phyloP scores from a whole-genome alignment of 1,140 invertebrate species.

The Rhopalosiphum maidis region DNA sequence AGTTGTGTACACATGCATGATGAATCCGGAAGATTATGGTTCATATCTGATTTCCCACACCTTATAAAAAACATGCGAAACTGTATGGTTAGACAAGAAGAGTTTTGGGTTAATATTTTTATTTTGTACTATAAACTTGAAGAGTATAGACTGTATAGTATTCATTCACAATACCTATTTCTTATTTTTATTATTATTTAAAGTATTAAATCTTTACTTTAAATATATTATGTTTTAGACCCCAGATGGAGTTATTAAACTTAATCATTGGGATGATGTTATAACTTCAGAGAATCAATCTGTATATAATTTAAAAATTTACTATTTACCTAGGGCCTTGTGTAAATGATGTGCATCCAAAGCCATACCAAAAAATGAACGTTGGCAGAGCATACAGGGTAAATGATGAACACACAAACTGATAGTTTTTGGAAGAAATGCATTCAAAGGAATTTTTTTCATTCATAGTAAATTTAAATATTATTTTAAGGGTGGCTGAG shows the following conservation, averaged over 20 bases:
- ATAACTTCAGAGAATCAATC: not conserved
- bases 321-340: not conserved
- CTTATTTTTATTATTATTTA: not conserved
- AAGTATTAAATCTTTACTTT: not conserved
- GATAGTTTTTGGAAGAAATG: too few species aligned
- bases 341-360: not conserved
- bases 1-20: not conserved
- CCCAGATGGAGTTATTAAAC: not conserved
- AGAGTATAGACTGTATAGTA: too few species aligned
- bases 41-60: not conserved
- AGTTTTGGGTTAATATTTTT: not conserved
- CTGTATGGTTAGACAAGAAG: not conserved
- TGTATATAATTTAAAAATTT: not conserved
- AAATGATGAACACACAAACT: not conserved
- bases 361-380: constrained; percentile 1
- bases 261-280: not conserved
- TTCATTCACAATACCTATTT: too few species aligned
- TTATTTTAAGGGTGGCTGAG: too few species aligned
- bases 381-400: not conserved
- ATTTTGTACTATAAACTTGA: not conserved
- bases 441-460: too few species aligned
- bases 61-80: not conserved
- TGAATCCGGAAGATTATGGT: not conserved
- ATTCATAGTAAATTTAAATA: too few species aligned
- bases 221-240: not conserved